Evolutionary conservation across 2,797 vertebrate species (phyloP), one percentile per base, ranked within the genome.

Genomic region (Emydoidea blandingii): DNA sequence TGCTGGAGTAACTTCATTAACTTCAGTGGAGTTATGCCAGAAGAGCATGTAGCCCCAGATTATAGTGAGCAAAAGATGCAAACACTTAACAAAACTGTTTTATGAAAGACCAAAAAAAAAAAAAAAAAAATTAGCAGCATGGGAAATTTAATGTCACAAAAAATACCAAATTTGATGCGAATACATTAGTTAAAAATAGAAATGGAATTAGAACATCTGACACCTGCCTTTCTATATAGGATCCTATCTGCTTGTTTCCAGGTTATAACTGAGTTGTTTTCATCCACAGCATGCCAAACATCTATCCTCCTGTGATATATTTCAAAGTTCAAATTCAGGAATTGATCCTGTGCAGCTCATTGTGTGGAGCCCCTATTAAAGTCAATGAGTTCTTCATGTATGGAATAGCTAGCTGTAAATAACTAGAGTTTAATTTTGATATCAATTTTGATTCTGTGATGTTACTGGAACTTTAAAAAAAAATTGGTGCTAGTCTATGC

Each of bases 381-480:
- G 37, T 15, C 25, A 65, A 52, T 1, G 54, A 53, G 0, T 0
- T 27, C 44, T 50, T 12, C 47, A 11, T 14, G 78, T 54, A 57
- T 0, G 1, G 65, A 92, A 88, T 1, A 27, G 37, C 50, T 19
- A 41, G 2, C 52, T 62, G 14, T 34, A 62, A 65, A 87, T 68
- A 79, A 50, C 41, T 19, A 8, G 6, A 81, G 52, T 12, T 0
- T 79, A 47, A 44, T 1, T 44, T 82, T n/a, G 57, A 19, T 8
- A n/a, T 16, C 29, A 25, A 1, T 29, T 56, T 81, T 53, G 57
- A 53, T 49, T 44, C 59, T 50, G 4, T 21, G 19, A 65, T 21
- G 19, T 5, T 14, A 54, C 47, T 83, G 44, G 16, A 1, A 2
- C 34, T 15, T 34, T 27, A 14, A 31, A n/a, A 4, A 54, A 37